phyloP scores from a whole-genome alignment of 1,140 invertebrate species.

The Sminthurides bifidus region DNA sequence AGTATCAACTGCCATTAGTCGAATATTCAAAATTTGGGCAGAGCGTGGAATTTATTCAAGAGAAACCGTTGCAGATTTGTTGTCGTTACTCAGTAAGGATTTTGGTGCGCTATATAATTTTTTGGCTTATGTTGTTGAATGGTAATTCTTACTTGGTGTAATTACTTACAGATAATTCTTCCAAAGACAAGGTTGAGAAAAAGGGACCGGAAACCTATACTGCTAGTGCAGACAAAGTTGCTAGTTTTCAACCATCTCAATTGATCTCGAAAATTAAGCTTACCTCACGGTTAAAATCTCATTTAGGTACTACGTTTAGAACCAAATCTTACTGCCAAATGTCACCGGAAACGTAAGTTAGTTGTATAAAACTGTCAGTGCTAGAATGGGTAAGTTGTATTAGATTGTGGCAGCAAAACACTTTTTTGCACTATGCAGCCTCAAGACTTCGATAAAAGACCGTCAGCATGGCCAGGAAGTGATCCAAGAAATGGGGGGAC shows the following conservation, averaged over 20 bases:
- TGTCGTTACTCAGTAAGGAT: constrained; percentile 21
- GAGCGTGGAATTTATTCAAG: constrained; percentile 27
- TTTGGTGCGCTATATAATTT: background rate
- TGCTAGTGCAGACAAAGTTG: constrained; percentile 26
- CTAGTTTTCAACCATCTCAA: constrained; percentile 19
- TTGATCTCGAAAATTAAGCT: constrained; percentile 24
- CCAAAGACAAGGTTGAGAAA: constrained; percentile 23
- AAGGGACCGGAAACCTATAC: constrained; percentile 31
- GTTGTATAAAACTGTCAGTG: background rate
- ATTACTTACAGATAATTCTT: constrained; percentile 11
- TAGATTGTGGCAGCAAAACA: background rate
- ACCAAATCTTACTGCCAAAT: constrained; percentile 30
- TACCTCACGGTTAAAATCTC: constrained; percentile 28
- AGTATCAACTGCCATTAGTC: constrained; percentile 21
- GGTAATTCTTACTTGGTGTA: background rate
- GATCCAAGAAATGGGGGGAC: constrained; percentile 20
- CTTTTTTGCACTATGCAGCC: constrained; percentile 3
- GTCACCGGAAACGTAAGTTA: constrained; percentile 18
- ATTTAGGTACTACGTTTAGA: constrained; percentile 29
- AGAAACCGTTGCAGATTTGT: constrained; percentile 28
- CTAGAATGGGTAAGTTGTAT: background rate
- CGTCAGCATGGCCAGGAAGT: constrained; percentile 28
- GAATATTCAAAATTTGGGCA: constrained; percentile 32
- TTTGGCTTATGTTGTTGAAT: background rate
- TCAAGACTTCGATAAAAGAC: constrained; percentile 28